phyloP scores from a whole-genome alignment of 1,140 invertebrate genomes.

The Diuraphis noxia region DNA sequence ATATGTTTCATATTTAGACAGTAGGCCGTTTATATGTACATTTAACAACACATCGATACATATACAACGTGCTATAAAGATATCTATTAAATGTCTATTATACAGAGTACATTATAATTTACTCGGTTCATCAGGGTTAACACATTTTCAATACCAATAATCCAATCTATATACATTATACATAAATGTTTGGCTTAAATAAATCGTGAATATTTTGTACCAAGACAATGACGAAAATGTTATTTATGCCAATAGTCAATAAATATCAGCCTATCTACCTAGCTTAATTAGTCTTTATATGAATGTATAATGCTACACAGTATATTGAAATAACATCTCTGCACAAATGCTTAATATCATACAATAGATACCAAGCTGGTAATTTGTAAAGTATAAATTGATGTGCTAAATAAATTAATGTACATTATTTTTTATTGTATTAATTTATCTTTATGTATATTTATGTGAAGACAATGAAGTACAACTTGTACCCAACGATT shows the following conservation, averaged over 20 bases:
- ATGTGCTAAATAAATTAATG: too few relatives aligned
- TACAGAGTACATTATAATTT: not conserved
- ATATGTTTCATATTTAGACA: conserved; percentile 37
- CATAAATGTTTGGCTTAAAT: too few relatives aligned
- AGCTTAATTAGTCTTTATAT: not conserved
- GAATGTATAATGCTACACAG: not conserved
- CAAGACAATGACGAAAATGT: not conserved
- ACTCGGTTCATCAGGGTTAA: not conserved
- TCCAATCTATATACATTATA: not conserved
- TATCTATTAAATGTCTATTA: not conserved
- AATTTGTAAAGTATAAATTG: not conserved
- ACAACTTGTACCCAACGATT: not conserved
- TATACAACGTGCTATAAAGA: not conserved
- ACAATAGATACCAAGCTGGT: not conserved
- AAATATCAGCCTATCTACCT: too few relatives aligned
- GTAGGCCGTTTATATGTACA: not conserved
- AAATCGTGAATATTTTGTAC: not conserved
- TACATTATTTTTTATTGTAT: too few relatives aligned
- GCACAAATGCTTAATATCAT: not conserved
- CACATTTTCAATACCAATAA: not conserved
- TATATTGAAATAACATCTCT: not conserved
- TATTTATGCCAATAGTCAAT: not conserved
- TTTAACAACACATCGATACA: not conserved
- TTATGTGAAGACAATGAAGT: not conserved
- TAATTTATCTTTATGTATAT: too few relatives aligned